A percentile compares a stretch with the other conserved stretches of the same genome.
Evolutionary conservation across 2,113 vertebrate species (phyloP).

Genomic region (Chaetodon auriga): DNA sequence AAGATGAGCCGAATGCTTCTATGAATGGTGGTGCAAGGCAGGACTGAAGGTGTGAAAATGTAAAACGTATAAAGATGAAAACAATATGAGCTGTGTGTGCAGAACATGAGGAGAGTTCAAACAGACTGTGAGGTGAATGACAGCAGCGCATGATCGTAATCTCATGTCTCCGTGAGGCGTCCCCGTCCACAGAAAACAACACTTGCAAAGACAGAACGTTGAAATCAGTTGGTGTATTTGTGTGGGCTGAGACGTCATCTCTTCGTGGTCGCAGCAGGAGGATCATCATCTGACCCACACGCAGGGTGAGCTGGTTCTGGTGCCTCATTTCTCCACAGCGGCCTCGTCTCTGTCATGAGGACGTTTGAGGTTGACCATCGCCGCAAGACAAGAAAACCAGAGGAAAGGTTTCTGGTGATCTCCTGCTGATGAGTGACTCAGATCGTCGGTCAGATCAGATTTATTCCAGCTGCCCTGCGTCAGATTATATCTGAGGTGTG

Average conservation of each 20-base stretch:
- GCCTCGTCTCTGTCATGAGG: background rate
- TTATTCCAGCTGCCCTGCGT: background rate
- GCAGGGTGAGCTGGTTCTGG: background rate
- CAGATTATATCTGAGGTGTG: background rate
- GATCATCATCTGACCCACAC: constrained; percentile 54
- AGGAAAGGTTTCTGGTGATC: background rate
- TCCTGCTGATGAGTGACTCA: background rate
- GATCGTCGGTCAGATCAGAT: background rate
- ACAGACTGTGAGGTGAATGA: too few species aligned
- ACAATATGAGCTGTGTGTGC: too few species aligned
- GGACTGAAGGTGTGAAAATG: too few species aligned
- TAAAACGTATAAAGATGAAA: too few species aligned
- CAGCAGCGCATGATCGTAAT: background rate
- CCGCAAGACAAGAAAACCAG: background rate
- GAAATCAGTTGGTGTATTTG: background rate
- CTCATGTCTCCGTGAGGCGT: too few species aligned
- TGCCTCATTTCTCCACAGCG: background rate
- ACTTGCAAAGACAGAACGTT: background rate
- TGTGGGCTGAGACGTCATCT: background rate
- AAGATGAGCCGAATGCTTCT: too few species aligned
- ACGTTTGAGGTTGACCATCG: background rate
- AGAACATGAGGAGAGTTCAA: too few species aligned
- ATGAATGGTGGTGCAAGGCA: too few species aligned
- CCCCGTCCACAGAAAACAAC: background rate
- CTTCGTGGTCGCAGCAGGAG: constrained; percentile 32